phyloP scores from a whole-genome alignment of 2,113 vertebrate species.

The Nipponia nippon region DNA sequence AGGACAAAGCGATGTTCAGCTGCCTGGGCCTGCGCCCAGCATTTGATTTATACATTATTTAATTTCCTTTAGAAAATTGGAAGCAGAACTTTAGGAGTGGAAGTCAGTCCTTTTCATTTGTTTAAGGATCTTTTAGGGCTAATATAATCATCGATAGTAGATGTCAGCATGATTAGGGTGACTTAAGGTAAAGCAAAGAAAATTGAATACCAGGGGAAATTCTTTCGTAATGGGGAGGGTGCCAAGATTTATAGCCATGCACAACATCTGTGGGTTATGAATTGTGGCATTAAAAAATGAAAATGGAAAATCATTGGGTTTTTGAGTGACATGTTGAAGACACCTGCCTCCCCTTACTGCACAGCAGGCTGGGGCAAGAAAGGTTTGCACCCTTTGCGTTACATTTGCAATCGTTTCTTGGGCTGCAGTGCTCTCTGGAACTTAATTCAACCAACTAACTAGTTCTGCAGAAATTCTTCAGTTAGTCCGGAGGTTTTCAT shows the following conservation, averaged over 20 bases:
- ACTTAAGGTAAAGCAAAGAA: slow-evolving; percentile 73
- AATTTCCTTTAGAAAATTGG: slow-evolving; percentile 89
- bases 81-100: slow-evolving; percentile 79
- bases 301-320: not conserved
- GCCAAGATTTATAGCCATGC: not conserved
- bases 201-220: slow-evolving; percentile 32
- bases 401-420: not conserved
- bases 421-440: not conserved
- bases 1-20: slow-evolving; percentile 88
- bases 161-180: slow-evolving; percentile 76
- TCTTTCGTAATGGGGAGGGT: not conserved
- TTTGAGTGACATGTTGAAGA: not conserved
- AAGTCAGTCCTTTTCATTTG: slow-evolving; percentile 81
- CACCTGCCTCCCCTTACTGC: slow-evolving; percentile 13
- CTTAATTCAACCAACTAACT: slow-evolving; percentile 28
- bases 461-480: slow-evolving; percentile 54
- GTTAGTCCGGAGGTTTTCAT: slow-evolving; percentile 33
- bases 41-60: slow-evolving; percentile 91
- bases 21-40: slow-evolving; percentile 75
- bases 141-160: slow-evolving; percentile 75
- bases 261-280: not conserved
- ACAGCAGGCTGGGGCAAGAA: not conserved
- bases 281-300: slow-evolving; percentile 6
- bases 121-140: slow-evolving; percentile 77
- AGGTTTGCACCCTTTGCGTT: not conserved